Conservation (phyloP, 2,888 invertebrate species). For the Branchipolynoe longqiensis region DNA sequence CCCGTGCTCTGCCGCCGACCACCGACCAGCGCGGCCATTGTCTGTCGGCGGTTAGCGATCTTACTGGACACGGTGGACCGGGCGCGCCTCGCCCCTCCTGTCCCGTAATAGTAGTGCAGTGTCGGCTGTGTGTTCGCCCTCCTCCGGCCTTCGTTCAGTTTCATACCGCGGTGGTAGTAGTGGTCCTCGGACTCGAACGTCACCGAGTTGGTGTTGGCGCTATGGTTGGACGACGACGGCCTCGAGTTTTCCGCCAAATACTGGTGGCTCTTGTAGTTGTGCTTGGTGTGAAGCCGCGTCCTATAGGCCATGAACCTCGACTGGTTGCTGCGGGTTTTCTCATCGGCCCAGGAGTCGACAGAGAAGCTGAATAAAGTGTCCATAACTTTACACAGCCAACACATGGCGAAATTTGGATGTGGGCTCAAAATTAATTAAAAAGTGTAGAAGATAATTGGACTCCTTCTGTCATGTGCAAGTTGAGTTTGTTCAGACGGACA, state of each 20-base stretch:
- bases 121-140: neutral
- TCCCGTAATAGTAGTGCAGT: slow-evolving; percentile 3
- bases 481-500: no score
- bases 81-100: neutral
- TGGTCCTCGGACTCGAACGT: neutral
- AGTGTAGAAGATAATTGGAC: no score
- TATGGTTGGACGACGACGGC: neutral
- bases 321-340: neutral
- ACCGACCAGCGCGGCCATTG: neutral
- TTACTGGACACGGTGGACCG: neutral
- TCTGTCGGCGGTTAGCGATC: neutral
- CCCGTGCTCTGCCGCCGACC: neutral
- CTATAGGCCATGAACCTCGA: neutral
- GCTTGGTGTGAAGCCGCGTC: slow-evolving; percentile 18
- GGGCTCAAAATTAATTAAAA: no score
- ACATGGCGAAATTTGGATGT: slow-evolving; percentile 42
- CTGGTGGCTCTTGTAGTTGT: slow-evolving; percentile 1
- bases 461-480: no score
- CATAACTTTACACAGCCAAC: slow-evolving; percentile 53
- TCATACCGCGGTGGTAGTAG: slow-evolving; percentile 3
- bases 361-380: slow-evolving; percentile 41
- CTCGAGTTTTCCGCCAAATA: no score
- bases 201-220: neutral
- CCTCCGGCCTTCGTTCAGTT: neutral
- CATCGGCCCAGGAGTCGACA: slow-evolving; percentile 33